A percentile compares a stretch with the other conserved stretches of the same genome.
Evolutionary conservation across 2,797 vertebrate genomes (phyloP).

Genomic region (Heterohyrax brucei): DNA sequence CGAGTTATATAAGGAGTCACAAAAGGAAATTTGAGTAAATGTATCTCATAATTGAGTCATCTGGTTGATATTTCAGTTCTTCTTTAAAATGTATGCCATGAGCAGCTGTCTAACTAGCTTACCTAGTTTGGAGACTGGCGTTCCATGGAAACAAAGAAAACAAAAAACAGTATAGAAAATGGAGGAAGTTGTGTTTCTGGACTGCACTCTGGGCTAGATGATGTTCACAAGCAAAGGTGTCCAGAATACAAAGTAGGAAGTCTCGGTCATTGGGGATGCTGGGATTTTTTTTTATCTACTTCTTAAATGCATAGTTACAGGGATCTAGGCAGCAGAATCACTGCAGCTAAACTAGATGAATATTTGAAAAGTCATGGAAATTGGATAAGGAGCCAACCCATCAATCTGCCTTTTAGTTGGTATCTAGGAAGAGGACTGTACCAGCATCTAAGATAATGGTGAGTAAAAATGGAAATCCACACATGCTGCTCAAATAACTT

Average conservation of each 20-base stretch:
- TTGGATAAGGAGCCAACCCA: not conserved
- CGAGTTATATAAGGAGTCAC: not conserved
- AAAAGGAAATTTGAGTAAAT: not conserved
- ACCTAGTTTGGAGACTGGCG: not conserved
- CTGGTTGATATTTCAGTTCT: not conserved
- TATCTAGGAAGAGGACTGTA: not conserved
- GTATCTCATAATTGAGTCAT: not conserved
- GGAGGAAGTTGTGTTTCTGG: not conserved
- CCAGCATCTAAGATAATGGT: not conserved
- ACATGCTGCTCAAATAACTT: not conserved
- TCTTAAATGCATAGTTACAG: too few species aligned
- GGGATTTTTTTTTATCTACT: not conserved
- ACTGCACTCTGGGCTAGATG: too few species aligned
- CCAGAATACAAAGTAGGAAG: not conserved
- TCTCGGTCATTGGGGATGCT: not conserved
- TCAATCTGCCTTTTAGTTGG: too few species aligned
- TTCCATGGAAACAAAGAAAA: not conserved
- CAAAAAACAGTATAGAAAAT: not conserved
- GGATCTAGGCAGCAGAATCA: not conserved
- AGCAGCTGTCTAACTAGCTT: not conserved
- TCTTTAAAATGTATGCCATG: not conserved
- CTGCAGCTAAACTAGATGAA: not conserved
- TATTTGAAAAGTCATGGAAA: not conserved
- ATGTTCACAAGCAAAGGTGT: not conserved
- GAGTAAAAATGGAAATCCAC: not conserved